Evolutionary conservation across 2,888 invertebrate genomes (phyloP), one percentile per base, ranked within the genome.

Genomic region (Cheilosia soror): DNA sequence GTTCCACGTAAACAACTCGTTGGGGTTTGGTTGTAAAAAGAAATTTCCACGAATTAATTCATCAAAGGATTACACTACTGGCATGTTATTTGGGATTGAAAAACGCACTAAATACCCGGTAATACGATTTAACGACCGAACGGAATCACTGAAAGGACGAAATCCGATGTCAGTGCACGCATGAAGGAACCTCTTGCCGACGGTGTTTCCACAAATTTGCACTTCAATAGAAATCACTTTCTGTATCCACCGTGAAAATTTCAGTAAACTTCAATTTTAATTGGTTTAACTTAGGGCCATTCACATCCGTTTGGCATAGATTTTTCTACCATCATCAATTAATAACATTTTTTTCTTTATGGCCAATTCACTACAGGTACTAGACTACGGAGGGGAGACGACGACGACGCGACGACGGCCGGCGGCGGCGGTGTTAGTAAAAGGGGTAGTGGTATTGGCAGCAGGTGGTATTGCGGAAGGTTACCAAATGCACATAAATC

Each of bases 401-500:
- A 42, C 63, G 49, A 47, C 37, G 51, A 44, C 47, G 53, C 20
- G 20, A 20, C 20, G 20, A 20, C 20, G 20, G 42, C 57, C 20
- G 20, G 42, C 57, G 49, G 40, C 37, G 51, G 51, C 47, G 53
- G 55, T 31, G 51, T 33, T 63, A 29, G 27, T 44, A 63, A 66
- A 53, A 37, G 40, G 60, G 71, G 75, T 58, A 15, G 37, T 53
- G 71, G 58, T 65, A 57, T 47, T 75, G 69, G 55, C 69, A 84
- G 63, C 68, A 69, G 73, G 63, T 78, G 66, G 57, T 69, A 49
- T 37, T 63, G 49, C 68, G 58, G 58, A 65, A 75, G 76, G 76
- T 63, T 62, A 55, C 68, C 49, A 72, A 81, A 63, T 85, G 72
- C 81, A 85, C 72, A 80, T 68, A 76, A 81, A 80, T 85, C 15